A percentile compares a stretch with the other conserved stretches of the same genome.
phyloP scores from a whole-genome alignment of 2,113 vertebrate species.

The zebrafish (Danio rerio) region GRCz12tu NC_133189.1:40298001-40298500 shows the following conservation, averaged over 20 bases:
- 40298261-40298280: slow-evolving; percentile 26
- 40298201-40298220: slow-evolving; percentile 10
- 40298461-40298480: slow-evolving; percentile 22
- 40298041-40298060: neutral
- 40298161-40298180: slow-evolving; percentile 40
- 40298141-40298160: slow-evolving; percentile 32
- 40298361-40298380: slow-evolving; percentile 68
- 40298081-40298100: slow-evolving; percentile 16
- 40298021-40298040: neutral
- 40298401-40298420: slow-evolving; percentile 46
- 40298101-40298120: slow-evolving; percentile 1
- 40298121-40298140: neutral
- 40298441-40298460: slow-evolving; percentile 13
- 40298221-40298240: slow-evolving; percentile 21
- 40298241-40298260: slow-evolving; percentile 35
- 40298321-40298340: slow-evolving; percentile 63
- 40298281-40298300: slow-evolving; percentile 29
- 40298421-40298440: slow-evolving; percentile 25
- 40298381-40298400: slow-evolving; percentile 58
- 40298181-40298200: slow-evolving; percentile 10
- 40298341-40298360: slow-evolving; percentile 46
- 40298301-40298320: slow-evolving; percentile 58
- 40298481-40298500: slow-evolving; percentile 7
- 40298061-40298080: neutral
- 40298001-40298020: slow-evolving; percentile 18